A percentile compares a stretch with the other conserved stretches of the same genome.
phyloP scores from a whole-genome alignment of 2,113 vertebrate species.

The Barbus barbus region DNA sequence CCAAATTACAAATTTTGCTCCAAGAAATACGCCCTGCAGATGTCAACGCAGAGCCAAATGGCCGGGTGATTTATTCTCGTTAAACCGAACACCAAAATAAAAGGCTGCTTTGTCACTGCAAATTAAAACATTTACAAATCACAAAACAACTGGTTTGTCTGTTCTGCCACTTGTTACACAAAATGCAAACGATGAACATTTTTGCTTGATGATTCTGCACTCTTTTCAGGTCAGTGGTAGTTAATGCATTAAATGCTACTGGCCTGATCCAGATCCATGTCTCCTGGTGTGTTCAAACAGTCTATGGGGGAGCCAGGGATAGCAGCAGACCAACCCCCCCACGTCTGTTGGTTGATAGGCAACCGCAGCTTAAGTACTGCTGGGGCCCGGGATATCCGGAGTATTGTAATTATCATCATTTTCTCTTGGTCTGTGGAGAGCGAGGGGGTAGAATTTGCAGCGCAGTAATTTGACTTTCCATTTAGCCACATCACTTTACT shows the following conservation, averaged over 20 bases:
- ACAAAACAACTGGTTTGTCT: background rate
- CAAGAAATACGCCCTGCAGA: background rate
- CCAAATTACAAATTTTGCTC: background rate
- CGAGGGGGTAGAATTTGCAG: constrained; percentile 39
- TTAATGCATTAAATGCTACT: background rate
- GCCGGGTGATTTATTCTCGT: background rate
- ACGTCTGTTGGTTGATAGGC: constrained; percentile 55
- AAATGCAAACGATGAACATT: background rate
- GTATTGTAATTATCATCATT: constrained; percentile 73
- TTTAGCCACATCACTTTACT: constrained; percentile 42
- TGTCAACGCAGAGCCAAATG: constrained; percentile 22
- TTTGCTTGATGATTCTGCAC: background rate
- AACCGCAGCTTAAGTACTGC: constrained; percentile 55
- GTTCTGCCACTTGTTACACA: background rate
- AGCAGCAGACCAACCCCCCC: background rate
- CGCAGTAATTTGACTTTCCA: constrained; percentile 54
- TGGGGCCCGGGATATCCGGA: constrained; percentile 67
- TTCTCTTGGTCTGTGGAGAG: constrained; percentile 66
- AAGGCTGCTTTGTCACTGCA: background rate
- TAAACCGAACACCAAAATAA: constrained; percentile 9
- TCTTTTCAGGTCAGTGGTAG: constrained; percentile 21
- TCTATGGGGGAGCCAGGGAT: no score
- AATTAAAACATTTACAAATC: constrained; percentile 9
- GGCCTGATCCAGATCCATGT: constrained; percentile 18
- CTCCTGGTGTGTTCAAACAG: constrained; percentile 27